A percentile compares a stretch with the other conserved stretches of the same genome.
Evolutionary conservation across 2,888 invertebrate species (phyloP).

Genomic region (Resseliella maxima): DNA sequence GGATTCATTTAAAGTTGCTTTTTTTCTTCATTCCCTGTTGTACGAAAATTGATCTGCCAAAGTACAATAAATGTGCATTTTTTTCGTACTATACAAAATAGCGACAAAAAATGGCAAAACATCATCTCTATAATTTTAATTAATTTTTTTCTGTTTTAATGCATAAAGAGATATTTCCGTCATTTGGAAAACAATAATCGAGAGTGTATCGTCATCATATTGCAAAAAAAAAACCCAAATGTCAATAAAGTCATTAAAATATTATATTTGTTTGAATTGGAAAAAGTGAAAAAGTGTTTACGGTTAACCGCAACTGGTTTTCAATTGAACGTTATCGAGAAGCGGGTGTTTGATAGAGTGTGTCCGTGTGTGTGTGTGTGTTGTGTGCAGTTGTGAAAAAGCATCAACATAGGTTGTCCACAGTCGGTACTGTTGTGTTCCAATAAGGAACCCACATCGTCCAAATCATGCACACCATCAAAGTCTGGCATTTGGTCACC

Average conservation of each 20-base stretch:
- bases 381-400: background rate
- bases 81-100: background rate
- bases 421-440: constrained; percentile 64
- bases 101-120: background rate
- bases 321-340: constrained; percentile 20
- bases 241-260: constrained; percentile 20
- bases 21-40: background rate
- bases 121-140: background rate
- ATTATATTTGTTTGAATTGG: background rate
- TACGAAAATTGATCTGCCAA: background rate
- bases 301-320: constrained; percentile 37
- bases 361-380: background rate
- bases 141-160: background rate
- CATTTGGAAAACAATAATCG: background rate
- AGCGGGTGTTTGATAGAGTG: background rate
- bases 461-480: constrained; percentile 61
- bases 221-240: background rate
- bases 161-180: background rate
- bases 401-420: constrained; percentile 64
- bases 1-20: constrained; percentile 17
- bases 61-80: background rate
- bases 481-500: constrained; percentile 62
- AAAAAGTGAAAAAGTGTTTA: background rate
- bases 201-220: background rate
- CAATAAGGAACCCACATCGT: constrained; percentile 62